Evolutionary conservation across 2,113 vertebrate genomes (phyloP), one percentile per base, ranked within the genome.

Genomic region (Acinonyx jubatus): DNA sequence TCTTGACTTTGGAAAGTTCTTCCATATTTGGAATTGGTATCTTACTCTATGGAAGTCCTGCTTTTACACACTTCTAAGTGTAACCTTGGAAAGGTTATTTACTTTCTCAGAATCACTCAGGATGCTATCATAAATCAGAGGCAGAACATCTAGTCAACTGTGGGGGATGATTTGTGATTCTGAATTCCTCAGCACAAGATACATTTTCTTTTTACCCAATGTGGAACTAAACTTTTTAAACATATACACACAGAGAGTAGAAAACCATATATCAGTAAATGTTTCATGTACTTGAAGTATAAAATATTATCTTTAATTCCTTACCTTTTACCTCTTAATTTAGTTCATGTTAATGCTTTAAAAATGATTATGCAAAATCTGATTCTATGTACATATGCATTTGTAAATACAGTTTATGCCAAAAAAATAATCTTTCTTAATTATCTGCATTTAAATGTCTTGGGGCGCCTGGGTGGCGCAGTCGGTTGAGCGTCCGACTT

Each of bases 371-470:
- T 89, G 11, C 36, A 79, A 96, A 96, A 84, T 4, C 18, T 38
- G 4, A 57, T 89, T 94, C 83, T 90, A 8, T 92, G 38, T 83
- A 50, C 13, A 83, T 80, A 87, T 61, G 2, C 25, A 57, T 65
- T 81, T 73, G 74, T 69, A 88, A 94, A 95, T 61, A 97, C 88
- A 80, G 83, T 96, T 95, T 98, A 45, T 36, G 89, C 84, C 91
- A 69, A 89, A 95, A 86, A 55, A n/a, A 68, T 69, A 71, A 89
- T 98, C 41, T 97, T 94, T 94, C 91, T 65, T 90, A 96, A 98
- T 98, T 98, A 97, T 97, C 81, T 97, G 27, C 92, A 97, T 95
- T 74, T 94, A 96, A 96, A 96, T 81, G 90, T 89, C 91, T 81
- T n/a, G n/a, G n/a, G n/a, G n/a, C n/a, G n/a, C n/a, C n/a, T n/a